Evolutionary conservation across 2,888 invertebrate species (phyloP), one percentile per base, ranked within the genome.

Genomic region (Hedychridium roseum): DNA sequence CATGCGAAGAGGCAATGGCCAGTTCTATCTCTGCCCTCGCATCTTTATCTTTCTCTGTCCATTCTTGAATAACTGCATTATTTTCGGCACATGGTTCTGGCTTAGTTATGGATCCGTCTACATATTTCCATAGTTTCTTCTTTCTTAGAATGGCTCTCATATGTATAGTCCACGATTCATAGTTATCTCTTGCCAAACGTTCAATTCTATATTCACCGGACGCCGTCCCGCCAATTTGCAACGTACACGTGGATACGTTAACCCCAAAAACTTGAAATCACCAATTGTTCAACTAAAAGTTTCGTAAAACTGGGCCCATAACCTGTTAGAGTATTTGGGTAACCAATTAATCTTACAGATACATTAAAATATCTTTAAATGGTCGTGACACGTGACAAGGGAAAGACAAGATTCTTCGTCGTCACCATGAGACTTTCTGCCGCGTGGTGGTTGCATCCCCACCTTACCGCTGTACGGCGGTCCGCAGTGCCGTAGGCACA

Each of bases 21-120:
- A 49, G 5, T 26, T 38, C 32, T 7, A 49, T 39, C 6, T 44
- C 38, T 7, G 43, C 27, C 37, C 20, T 14, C 11, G 49, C 44
- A 32, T 49, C 44, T 16, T 26, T 30, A 44, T 49, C 35, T 1
- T 30, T 36, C 11, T 16, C 36, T 1, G 11, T 27, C 48, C 42
- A 47, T 12, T 7, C 15, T 4, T 21, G n/a, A 16, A 28, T 12
- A 31, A 14, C 15, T 6, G 6, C 31, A 5, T 5, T 11, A 14
- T 39, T 14, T 9, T 21, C 14, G 7, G 23, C 36, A 7, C 15
- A 18, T 6, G 28, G 36, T 16, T 20, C 26, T 12, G 43, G 43
- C 12, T 26, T 38, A 7, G 7, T 7, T 17, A 11, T 20, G 2
- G 15, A 11, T 23, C 43, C 43, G 36, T 38, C 15, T 11, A 23